phyloP scores from a whole-genome alignment of 2,113 vertebrate genomes.

The Sterrhoptilus dennistouni region DNA sequence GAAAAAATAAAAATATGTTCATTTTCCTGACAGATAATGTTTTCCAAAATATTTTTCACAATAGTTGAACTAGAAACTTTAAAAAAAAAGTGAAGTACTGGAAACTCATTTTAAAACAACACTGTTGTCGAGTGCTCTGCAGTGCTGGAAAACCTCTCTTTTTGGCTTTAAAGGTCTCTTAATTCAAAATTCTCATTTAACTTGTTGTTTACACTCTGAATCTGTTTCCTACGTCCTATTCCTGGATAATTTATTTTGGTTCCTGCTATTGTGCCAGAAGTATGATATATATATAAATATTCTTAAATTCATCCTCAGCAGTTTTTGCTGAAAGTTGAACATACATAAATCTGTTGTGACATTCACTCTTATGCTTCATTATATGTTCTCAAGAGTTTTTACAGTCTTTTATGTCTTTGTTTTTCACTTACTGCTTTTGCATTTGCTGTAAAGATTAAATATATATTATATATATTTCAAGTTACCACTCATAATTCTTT shows the following conservation, averaged over 20 bases:
- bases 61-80: not conserved
- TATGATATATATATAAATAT: conserved; percentile 34
- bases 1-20: not conserved
- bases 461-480: conserved; percentile 12
- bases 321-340: conserved; percentile 27
- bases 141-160: not conserved
- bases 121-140: not conserved
- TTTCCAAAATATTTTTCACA: not conserved
- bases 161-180: not conserved
- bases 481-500: not conserved
- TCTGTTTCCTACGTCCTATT: conserved; percentile 28
- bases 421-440: conserved; percentile 41
- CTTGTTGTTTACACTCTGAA: conserved; percentile 27
- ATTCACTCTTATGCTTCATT: conserved; percentile 39
- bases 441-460: conserved; percentile 35
- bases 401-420: conserved; percentile 45
- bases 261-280: conserved; percentile 40
- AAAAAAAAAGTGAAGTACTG: not conserved
- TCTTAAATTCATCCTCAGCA: conserved; percentile 48
- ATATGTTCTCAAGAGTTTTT: conserved; percentile 10
- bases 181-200: not conserved
- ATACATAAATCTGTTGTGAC: conserved; percentile 52
- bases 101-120: not conserved
- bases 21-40: not conserved
- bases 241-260: conserved; percentile 46